Evolutionary conservation across 2,113 vertebrate genomes (phyloP).

Genomic region (Fregata magnificens): DNA sequence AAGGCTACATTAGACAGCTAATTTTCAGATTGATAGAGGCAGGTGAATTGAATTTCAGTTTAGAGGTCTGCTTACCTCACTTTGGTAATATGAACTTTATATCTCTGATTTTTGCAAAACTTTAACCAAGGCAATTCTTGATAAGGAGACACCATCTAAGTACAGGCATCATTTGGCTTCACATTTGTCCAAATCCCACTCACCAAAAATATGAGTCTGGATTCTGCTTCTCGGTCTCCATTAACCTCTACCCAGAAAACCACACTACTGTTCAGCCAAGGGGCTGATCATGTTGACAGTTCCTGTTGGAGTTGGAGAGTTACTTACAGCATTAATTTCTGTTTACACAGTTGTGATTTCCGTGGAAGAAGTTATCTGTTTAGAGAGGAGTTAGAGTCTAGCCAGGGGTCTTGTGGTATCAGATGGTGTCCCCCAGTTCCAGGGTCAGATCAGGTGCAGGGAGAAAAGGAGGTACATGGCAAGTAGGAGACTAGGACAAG

Average conservation of each 20-base stretch:
- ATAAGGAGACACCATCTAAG: background rate
- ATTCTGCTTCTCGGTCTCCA: background rate
- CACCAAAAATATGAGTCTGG: background rate
- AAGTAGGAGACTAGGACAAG: background rate
- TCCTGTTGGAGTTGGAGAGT: background rate
- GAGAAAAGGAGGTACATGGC: background rate
- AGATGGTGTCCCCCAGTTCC: background rate
- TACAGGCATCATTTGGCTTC: background rate
- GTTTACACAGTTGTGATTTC: background rate
- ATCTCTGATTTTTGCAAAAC: background rate
- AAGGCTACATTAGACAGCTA: background rate
- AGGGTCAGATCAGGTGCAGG: background rate
- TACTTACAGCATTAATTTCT: background rate
- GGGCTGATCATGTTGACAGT: background rate
- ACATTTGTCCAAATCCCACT: background rate
- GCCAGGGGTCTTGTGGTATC: background rate
- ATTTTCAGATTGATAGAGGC: background rate
- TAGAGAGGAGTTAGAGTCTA: background rate
- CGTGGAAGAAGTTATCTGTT: background rate
- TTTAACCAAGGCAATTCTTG: background rate
- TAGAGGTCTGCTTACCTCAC: background rate
- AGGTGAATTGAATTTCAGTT: background rate
- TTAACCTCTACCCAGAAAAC: background rate
- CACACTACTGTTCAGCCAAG: background rate
- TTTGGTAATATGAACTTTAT: background rate